Conservation (phyloP, 2,888 invertebrate genomes). For the Noctua fimbriata region DNA sequence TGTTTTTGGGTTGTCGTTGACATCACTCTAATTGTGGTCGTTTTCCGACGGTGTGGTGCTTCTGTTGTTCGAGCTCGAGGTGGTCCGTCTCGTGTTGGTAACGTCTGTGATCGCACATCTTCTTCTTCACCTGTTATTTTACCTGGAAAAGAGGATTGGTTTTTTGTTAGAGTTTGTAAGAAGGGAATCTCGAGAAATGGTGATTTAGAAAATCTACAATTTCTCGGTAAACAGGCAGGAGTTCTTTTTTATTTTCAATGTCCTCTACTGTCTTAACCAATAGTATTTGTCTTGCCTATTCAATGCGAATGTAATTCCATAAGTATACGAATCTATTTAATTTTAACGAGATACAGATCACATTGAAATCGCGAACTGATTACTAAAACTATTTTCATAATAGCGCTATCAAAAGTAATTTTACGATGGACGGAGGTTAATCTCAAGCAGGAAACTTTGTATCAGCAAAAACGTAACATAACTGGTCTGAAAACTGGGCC, state of each 20-base stretch:
- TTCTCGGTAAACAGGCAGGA: not conserved
- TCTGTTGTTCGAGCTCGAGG: conserved; percentile 47
- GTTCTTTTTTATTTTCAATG: no score
- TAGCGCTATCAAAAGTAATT: conserved; percentile 9
- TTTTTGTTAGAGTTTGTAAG: not conserved
- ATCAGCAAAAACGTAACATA: conserved; percentile 61
- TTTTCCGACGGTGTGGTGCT: conserved; percentile 45
- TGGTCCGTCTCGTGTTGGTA: conserved; percentile 48
- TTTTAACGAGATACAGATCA: not conserved
- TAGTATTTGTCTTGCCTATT: not conserved
- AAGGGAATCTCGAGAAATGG: no score
- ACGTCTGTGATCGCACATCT: conserved; percentile 67
- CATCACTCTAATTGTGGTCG: conserved; percentile 62
- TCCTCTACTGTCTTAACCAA: no score
- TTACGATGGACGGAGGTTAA: conserved; percentile 41
- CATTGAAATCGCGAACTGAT: not conserved
- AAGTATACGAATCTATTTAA: not conserved
- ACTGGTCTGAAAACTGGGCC: conserved; percentile 70
- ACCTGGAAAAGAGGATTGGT: conserved; percentile 74
- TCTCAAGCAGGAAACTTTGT: conserved; percentile 41
- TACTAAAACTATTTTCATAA: not conserved
- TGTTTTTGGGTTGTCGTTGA: conserved; percentile 63
- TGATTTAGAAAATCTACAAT: not conserved
- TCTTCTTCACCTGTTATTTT: conserved; percentile 84
- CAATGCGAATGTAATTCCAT: not conserved